phyloP scores from a whole-genome alignment of 2,113 vertebrate genomes.

The Thunnus thynnus region DNA sequence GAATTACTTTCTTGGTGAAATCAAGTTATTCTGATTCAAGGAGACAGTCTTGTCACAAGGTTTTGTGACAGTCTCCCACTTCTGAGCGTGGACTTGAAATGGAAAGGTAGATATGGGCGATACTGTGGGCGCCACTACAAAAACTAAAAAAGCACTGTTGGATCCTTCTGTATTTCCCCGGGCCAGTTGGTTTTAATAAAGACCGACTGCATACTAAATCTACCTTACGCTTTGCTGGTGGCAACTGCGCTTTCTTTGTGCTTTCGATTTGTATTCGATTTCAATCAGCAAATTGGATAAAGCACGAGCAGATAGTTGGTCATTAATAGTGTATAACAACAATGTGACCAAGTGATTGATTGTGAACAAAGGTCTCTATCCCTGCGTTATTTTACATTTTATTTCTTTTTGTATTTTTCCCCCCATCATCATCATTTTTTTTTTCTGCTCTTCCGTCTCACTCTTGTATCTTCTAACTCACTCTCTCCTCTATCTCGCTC shows the following conservation, averaged over 20 bases:
- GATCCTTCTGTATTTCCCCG: constrained; percentile 64
- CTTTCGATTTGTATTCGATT: constrained; percentile 56
- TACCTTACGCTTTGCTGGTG: constrained; percentile 59
- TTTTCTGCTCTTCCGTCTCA: constrained; percentile 18
- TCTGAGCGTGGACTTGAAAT: constrained; percentile 42
- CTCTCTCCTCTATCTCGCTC: neutral
- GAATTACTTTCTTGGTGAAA: constrained; percentile 20
- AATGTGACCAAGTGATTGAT: constrained; percentile 45
- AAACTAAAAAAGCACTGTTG: constrained; percentile 46
- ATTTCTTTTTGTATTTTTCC: constrained; percentile 12
- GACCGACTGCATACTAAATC: constrained; percentile 64
- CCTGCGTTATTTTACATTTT: constrained; percentile 12
- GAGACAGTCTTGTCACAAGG: constrained; percentile 15
- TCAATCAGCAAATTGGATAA: constrained; percentile 45
- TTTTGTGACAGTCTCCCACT: constrained; percentile 35
- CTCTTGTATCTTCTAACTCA: constrained; percentile 20
- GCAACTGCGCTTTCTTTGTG: constrained; percentile 33
- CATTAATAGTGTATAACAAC: constrained; percentile 57
- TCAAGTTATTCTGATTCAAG: constrained; percentile 33
- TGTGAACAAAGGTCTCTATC: constrained; percentile 45
- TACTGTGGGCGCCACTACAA: constrained; percentile 34
- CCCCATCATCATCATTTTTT: neutral
- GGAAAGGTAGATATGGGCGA: constrained; percentile 40
- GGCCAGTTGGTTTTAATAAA: constrained; percentile 76
- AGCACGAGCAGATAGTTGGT: constrained; percentile 40